Evolutionary conservation across 2,888 invertebrate genomes (phyloP).

Genomic region (Bellardia pandia): DNA sequence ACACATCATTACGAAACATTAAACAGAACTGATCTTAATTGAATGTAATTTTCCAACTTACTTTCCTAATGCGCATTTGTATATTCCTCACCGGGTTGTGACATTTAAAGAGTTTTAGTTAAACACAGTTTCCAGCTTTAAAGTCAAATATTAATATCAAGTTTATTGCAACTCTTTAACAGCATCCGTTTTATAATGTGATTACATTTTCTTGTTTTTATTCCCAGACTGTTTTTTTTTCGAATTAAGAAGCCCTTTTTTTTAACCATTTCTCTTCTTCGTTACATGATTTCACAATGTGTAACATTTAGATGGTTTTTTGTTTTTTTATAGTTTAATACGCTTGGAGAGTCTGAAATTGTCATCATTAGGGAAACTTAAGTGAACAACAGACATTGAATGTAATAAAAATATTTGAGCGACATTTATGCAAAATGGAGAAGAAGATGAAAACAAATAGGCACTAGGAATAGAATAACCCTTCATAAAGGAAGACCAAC

Average conservation of each 20-base stretch:
- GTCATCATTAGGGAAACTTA: slow-evolving; percentile 64
- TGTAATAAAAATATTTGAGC: slow-evolving; percentile 81
- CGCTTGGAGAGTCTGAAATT: slow-evolving; percentile 49
- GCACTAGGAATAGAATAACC: slow-evolving; percentile 9
- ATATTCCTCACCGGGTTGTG: slow-evolving; percentile 21
- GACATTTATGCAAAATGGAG: slow-evolving; percentile 77
- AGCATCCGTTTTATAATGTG: slow-evolving; percentile 66
- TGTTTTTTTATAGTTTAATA: slow-evolving; percentile 38
- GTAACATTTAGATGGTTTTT: slow-evolving; percentile 45
- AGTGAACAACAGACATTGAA: slow-evolving; percentile 70
- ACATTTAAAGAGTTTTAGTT: slow-evolving; percentile 12
- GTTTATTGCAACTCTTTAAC: slow-evolving; percentile 63
- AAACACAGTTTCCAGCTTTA: slow-evolving; percentile 27
- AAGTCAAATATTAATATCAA: slow-evolving; percentile 49
- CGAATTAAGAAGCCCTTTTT: slow-evolving; percentile 24
- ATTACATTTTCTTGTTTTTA: slow-evolving; percentile 35
- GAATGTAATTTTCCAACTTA: neutral
- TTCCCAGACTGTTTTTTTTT: neutral
- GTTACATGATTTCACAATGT: slow-evolving; percentile 19
- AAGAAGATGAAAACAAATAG: slow-evolving; percentile 11
- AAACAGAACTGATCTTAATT: slow-evolving; percentile 6
- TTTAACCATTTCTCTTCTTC: slow-evolving; percentile 5
- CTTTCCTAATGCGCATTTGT: neutral
- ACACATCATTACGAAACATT: neutral
- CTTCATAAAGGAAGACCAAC: slow-evolving; percentile 38